phyloP scores from a whole-genome alignment of 2,797 vertebrate genomes.

The Danio jaintianensis region DNA sequence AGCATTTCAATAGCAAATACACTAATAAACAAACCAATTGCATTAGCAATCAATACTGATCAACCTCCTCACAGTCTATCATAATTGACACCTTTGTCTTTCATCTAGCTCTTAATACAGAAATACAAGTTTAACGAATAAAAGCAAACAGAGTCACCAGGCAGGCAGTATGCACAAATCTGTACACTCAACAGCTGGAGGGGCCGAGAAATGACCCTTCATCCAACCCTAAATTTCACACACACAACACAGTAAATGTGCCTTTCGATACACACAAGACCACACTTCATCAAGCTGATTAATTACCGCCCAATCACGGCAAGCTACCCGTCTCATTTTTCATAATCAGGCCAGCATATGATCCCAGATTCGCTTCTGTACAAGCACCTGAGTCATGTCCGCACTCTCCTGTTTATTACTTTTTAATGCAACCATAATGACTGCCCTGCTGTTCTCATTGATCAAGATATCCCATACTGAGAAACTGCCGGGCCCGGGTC shows the following conservation, averaged over 20 bases:
- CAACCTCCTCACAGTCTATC: background rate
- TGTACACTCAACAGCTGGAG: background rate
- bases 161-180: background rate
- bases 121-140: background rate
- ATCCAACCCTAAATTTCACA: conserved; percentile 41
- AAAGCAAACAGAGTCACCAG: background rate
- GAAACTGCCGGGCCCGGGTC: background rate
- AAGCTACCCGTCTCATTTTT: conserved; percentile 44
- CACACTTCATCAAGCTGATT: conserved; percentile 29
- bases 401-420: conserved; percentile 56
- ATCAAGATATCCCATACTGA: conserved; percentile 50
- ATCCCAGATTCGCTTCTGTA: conserved; percentile 35
- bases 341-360: conserved; percentile 47
- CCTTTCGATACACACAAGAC: conserved; percentile 25
- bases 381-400: conserved; percentile 46
- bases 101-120: background rate
- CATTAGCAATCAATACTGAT: conserved; percentile 2
- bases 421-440: conserved; percentile 63
- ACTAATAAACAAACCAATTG: too few relatives aligned
- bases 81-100: background rate
- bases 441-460: conserved; percentile 42
- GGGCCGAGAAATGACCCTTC: conserved; percentile 4
- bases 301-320: conserved; percentile 40
- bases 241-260: background rate
- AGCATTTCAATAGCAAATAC: background rate